phyloP scores from a whole-genome alignment of 92 coral and sea anemone genomes.

The Umimayanthus kanabou region DNA sequence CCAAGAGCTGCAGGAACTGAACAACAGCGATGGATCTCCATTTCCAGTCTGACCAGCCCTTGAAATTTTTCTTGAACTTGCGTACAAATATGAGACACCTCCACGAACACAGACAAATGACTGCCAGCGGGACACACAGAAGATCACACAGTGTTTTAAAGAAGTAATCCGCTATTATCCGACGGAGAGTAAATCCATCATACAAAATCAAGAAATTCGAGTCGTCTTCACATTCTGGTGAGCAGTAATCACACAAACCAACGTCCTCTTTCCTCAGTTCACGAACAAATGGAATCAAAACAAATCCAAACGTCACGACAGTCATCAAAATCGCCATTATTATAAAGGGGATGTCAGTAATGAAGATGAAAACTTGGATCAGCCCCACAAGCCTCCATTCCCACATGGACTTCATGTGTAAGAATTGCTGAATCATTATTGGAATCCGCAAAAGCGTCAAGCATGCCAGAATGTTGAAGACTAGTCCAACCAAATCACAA shows the following conservation, averaged over 20 bases:
- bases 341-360: constrained; percentile 87
- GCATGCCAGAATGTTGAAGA: constrained; percentile 89
- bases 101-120: constrained; percentile 85
- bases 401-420: constrained; percentile 58
- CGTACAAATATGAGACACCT: constrained; percentile 71
- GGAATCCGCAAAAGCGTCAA: constrained; percentile 85
- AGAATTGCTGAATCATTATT: constrained; percentile 78
- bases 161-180: constrained; percentile 67
- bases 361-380: constrained; percentile 73
- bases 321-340: constrained; percentile 72
- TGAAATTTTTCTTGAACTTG: constrained; percentile 56
- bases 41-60: constrained; percentile 69
- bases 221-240: constrained; percentile 31
- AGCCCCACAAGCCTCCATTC: constrained; percentile 86
- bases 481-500: constrained; percentile 79
- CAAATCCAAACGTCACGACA: constrained; percentile 67
- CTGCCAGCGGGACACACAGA: constrained; percentile 80
- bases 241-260: constrained; percentile 57
- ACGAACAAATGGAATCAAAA: constrained; percentile 68
- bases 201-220: constrained; percentile 38
- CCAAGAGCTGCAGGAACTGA: constrained; percentile 78
- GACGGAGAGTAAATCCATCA: constrained; percentile 76
- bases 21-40: constrained; percentile 80
- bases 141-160: constrained; percentile 84
- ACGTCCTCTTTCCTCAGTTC: constrained; percentile 51